Base-by-base conservation (phyloP, 2,113 vertebrate species). In the Odocoileus hemionus region DNA sequence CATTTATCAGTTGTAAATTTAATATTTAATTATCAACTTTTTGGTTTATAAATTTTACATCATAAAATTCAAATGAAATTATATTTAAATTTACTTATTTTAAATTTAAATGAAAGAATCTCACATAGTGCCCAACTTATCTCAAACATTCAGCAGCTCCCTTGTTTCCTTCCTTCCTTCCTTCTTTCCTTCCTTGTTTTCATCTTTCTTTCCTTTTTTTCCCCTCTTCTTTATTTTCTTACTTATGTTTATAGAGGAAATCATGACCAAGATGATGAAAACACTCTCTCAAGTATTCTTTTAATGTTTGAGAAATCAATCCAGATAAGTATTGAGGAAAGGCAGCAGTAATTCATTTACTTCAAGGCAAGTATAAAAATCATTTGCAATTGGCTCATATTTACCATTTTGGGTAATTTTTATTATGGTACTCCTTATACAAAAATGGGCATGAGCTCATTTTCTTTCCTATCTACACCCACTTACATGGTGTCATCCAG, bases 381-480 rank as follows among this genome's bases (percentile, higher is more conserved):
- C 55, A 86, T 50, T 93, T 61, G 28, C 2, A 15, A 1, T 90
- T 94, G 60, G 16, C 10, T 86, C 70, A 6, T 88, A n/a, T 74
- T 96, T 94, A 11, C 86, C 76, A 45, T 96, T 94, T 89, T 84
- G 33, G n/a, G 6, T 86, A 70, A 39, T 95, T 91, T 93, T 91
- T 61, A 86, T 95, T 45, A 52, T 50, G 50, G 7, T 89, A 30
- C n/a, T 96, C 36, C 85, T 87, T 79, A 57, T 61, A 64, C 11
- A 33, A 89, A 89, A 92, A 15, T 43, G 92, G 43, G 15, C 39
- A 92, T 91, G 43, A 93, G 80, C 25, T 95, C 91, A 96, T 96
- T 98, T 98, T 96, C 96, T 97, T 93, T 95, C 55, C 7, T 76
- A 3, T 0, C 54, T 94, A 67, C 55, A 70, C 45, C 89, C 79